Conservation (phyloP, 1,140 invertebrate genomes). For the Pollicipes pollicipes region DNA sequence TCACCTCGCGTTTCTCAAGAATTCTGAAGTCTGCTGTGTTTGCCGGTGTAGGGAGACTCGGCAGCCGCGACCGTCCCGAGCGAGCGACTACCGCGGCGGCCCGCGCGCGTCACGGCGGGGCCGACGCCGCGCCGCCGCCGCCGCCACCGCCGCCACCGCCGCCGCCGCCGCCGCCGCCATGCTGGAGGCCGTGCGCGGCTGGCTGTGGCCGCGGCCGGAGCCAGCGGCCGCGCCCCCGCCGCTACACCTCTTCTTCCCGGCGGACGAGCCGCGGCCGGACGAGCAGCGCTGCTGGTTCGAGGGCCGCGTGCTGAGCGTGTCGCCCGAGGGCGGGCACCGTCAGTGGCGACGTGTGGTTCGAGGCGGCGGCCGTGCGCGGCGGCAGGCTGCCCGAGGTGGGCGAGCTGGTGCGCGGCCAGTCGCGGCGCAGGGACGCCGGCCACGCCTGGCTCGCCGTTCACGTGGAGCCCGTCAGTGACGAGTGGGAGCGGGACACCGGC, state of each 20-base stretch:
- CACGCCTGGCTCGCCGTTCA: background rate
- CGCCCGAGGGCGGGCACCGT: background rate
- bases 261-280: background rate
- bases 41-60: background rate
- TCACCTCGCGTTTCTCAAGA: too few relatives aligned
- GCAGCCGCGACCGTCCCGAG: too few relatives aligned
- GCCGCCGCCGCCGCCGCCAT: too few relatives aligned
- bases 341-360: background rate
- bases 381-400: background rate
- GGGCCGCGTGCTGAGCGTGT: background rate
- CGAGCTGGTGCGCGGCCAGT: background rate
- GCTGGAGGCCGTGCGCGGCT: background rate
- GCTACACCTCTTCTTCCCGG: background rate
- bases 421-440: background rate
- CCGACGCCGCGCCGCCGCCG: too few relatives aligned
- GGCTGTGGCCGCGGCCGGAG: background rate
- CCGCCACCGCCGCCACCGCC: too few relatives aligned
- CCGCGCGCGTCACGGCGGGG: too few relatives aligned
- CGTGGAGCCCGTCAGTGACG: background rate
- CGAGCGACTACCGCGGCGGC: too few relatives aligned
- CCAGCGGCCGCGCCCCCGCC: background rate
- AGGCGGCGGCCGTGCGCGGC: background rate
- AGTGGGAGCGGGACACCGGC: background rate
- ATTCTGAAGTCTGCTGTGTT: background rate
- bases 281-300: background rate